phyloP scores from a whole-genome alignment of 2,113 vertebrate genomes.

The Emydura subglobosa region DNA sequence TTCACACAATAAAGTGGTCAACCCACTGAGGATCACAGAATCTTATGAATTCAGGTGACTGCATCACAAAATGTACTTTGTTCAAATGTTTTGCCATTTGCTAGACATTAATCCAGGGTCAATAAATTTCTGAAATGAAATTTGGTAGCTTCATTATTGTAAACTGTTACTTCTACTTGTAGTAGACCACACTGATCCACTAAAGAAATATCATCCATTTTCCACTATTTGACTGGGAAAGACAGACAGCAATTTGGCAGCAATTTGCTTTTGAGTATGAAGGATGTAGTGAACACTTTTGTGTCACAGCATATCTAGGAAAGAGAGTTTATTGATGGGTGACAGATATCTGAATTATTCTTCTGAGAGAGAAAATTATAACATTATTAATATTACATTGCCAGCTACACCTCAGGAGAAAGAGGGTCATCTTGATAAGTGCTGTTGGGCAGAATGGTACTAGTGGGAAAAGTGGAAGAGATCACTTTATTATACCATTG shows the following conservation, averaged over 20 bases:
- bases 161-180: background rate
- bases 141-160: background rate
- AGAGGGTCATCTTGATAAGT: background rate
- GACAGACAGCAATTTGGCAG: background rate
- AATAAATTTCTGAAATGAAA: background rate
- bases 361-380: background rate
- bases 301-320: background rate
- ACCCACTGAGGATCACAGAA: background rate
- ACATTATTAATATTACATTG: background rate
- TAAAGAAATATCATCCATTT: background rate
- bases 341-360: background rate
- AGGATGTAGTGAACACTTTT: background rate
- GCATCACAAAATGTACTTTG: background rate
- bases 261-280: background rate
- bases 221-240: background rate
- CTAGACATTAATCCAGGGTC: background rate
- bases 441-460: background rate
- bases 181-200: background rate
- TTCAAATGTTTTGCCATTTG: background rate
- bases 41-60: background rate
- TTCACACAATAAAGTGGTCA: background rate
- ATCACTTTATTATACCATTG: constrained; percentile 10
- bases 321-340: background rate
- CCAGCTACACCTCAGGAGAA: background rate
- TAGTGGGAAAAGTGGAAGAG: background rate